Percentiles rank a stretch among this genome's conserved stretches.
Conservation (phyloP, 2,888 invertebrate species). For the Argyra leucocephala region DNA sequence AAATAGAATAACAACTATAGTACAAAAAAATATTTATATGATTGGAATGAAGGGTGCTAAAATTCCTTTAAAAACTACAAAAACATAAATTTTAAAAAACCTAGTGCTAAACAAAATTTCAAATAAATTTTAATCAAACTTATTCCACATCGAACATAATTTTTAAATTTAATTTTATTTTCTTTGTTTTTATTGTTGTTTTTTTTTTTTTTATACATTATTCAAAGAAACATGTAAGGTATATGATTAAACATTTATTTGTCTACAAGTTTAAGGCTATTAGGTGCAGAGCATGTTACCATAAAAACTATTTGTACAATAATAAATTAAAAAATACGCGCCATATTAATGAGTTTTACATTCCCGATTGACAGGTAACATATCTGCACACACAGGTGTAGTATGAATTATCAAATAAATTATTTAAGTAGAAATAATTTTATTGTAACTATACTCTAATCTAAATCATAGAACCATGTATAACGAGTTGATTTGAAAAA, state of each 20-base stretch:
- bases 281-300: not conserved
- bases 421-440: too few relatives aligned
- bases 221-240: not conserved
- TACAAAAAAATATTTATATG: too few relatives aligned
- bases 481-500: too few relatives aligned
- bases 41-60: too few relatives aligned
- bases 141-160: not conserved
- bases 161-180: not conserved
- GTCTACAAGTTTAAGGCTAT: not conserved
- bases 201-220: not conserved
- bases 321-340: slow-evolving; percentile 6
- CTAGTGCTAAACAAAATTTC: not conserved
- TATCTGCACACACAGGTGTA: slow-evolving; percentile 1
- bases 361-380: slow-evolving; percentile 6
- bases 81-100: not conserved
- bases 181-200: too few relatives aligned
- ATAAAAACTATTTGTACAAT: slow-evolving; percentile 1
- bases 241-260: slow-evolving; percentile 6
- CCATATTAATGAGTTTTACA: slow-evolving; percentile 6
- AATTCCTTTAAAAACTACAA: too few relatives aligned
- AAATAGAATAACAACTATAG: too few relatives aligned
- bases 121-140: not conserved
- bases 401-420: not conserved
- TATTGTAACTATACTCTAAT: too few relatives aligned
- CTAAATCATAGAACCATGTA: too few relatives aligned